Conservation (phyloP, 2,797 vertebrate genomes). For the Carduelis carduelis region DNA sequence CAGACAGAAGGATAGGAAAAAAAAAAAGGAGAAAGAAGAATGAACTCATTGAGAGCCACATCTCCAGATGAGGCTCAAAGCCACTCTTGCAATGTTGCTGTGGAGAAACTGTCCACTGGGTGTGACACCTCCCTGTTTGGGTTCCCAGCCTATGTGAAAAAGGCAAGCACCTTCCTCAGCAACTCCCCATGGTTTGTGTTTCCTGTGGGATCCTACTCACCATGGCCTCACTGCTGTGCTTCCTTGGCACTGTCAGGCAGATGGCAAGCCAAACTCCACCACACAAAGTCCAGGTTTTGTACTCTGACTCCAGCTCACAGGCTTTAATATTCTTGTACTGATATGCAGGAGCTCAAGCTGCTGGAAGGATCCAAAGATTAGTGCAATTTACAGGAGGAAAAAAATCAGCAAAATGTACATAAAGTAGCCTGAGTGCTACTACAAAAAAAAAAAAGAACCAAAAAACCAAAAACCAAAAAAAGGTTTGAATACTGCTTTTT, state of each 20-base stretch:
- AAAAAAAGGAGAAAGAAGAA: neutral
- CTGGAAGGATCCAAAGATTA: neutral
- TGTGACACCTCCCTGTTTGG: neutral
- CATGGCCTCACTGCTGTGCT: neutral
- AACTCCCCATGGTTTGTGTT: neutral
- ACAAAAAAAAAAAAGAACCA: too few species aligned
- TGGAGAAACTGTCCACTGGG: neutral
- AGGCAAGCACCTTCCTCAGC: neutral
- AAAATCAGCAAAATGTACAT: neutral
- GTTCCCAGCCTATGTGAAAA: neutral
- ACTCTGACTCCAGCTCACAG: neutral
- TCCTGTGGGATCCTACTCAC: neutral
- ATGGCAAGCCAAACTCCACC: neutral
- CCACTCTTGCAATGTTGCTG: neutral
- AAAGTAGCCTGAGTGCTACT: neutral
- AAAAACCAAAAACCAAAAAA: neutral
- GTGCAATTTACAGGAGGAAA: neutral
- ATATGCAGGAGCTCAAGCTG: neutral
- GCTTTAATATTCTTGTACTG: neutral
- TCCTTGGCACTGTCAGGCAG: neutral
- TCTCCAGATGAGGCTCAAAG: neutral
- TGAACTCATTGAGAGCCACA: neutral
- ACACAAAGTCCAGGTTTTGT: slow-evolving; percentile 23
- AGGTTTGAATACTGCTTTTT: neutral
- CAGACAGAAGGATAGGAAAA: neutral